Evolutionary conservation across 1,140 invertebrate species (phyloP).

Genomic region (Diploscapter pachys): DNA sequence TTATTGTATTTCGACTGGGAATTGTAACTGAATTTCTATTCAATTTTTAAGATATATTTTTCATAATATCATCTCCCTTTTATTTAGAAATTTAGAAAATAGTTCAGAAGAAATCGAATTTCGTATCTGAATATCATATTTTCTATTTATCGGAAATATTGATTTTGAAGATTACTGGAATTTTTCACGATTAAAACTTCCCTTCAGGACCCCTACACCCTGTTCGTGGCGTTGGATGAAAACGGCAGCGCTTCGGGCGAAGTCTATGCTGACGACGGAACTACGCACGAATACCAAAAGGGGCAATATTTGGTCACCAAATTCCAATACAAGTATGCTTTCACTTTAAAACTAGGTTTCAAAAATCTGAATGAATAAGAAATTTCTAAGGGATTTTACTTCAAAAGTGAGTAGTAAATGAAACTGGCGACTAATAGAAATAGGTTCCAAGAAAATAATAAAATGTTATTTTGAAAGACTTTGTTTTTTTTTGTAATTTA

Average conservation of each 20-base stretch:
- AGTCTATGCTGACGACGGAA: constrained; percentile 87
- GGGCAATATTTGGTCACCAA: constrained; percentile 33
- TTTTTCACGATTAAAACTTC: background rate
- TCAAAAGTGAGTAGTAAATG: constrained; percentile 31
- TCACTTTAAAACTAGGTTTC: background rate
- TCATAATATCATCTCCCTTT: too few species aligned
- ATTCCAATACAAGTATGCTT: constrained; percentile 43
- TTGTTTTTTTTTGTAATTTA: constrained; percentile 34
- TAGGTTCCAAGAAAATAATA: constrained; percentile 25
- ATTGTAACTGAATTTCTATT: too few species aligned
- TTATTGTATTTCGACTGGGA: too few species aligned
- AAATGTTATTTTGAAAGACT: constrained; percentile 44
- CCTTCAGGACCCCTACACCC: constrained; percentile 76
- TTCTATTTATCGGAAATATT: too few species aligned
- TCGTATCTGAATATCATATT: too few species aligned
- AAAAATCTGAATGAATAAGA: background rate
- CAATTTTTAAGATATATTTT: too few species aligned
- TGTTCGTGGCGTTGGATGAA: constrained; percentile 74
- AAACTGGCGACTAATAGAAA: constrained; percentile 10
- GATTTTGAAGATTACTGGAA: background rate
- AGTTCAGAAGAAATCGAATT: too few species aligned
- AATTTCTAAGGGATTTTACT: constrained; percentile 15
- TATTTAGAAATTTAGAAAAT: too few species aligned
- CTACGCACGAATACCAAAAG: constrained; percentile 75
- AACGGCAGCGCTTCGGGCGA: constrained; percentile 73